phyloP scores from a whole-genome alignment of 2,888 invertebrate genomes.

The Bimastos eiseni region DNA sequence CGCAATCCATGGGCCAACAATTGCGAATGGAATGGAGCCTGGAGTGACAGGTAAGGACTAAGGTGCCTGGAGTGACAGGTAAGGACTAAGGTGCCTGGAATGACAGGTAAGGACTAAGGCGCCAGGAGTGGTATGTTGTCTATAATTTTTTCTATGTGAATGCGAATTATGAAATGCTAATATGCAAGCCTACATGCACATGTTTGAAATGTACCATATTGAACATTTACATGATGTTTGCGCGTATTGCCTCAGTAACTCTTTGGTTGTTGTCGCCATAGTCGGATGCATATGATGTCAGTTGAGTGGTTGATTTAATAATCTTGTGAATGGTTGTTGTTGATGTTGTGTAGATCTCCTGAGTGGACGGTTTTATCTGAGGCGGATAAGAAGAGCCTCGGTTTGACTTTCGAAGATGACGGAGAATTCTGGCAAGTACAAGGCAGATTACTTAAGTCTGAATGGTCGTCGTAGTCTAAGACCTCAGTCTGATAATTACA shows the following conservation, averaged over 20 bases:
- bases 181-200: too few species aligned
- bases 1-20: conserved; percentile 96
- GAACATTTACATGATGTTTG: too few species aligned
- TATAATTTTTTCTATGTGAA: too few species aligned
- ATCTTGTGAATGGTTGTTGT: too few species aligned
- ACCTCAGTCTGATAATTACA: neutral
- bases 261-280: too few species aligned
- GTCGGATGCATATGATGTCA: too few species aligned
- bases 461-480: neutral
- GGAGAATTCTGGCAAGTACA: conserved; percentile 90
- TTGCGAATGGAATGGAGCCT: conserved; percentile 90
- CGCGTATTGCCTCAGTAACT: too few species aligned
- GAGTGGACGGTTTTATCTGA: conserved; percentile 91
- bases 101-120: neutral
- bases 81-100: neutral
- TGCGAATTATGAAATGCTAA: too few species aligned
- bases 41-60: conserved; percentile 75
- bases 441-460: neutral
- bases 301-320: too few species aligned
- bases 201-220: too few species aligned
- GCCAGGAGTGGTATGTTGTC: too few species aligned
- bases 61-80: neutral
- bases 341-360: conserved; percentile 68
- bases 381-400: conserved; percentile 81
- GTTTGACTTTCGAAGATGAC: conserved; percentile 87